phyloP scores from a whole-genome alignment of 2,797 vertebrate species.

The Acanthopagrus latus region DNA sequence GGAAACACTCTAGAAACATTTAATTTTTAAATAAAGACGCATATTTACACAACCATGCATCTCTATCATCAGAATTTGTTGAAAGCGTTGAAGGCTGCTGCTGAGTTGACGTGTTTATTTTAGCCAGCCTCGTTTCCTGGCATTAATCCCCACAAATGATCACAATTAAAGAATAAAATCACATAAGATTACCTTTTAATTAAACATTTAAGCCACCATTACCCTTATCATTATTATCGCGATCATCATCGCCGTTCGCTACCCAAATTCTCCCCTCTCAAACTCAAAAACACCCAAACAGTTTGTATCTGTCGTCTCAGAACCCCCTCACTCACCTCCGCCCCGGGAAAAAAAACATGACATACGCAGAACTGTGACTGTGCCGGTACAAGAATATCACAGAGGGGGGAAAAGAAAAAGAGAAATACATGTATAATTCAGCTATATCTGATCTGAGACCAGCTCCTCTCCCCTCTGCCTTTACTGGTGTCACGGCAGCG shows the following conservation, averaged over 20 bases:
- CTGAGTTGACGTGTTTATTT: conserved; percentile 49
- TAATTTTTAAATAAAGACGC: conserved; percentile 29
- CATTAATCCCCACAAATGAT: conserved; percentile 37
- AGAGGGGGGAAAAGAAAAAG: conserved; percentile 60
- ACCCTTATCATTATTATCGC: neutral
- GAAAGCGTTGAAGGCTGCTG: conserved; percentile 36
- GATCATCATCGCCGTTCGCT: neutral
- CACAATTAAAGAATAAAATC: conserved; percentile 39
- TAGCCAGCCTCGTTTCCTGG: conserved; percentile 39
- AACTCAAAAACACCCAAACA: conserved; percentile 44
- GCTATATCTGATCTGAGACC: conserved; percentile 84
- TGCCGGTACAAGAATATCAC: conserved; percentile 73
- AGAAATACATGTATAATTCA: conserved; percentile 81
- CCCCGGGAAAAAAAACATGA: conserved; percentile 62
- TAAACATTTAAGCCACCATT: conserved; percentile 39
- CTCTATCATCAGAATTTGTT: conserved; percentile 11
- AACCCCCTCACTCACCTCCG: conserved; percentile 45
- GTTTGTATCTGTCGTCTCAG: conserved; percentile 42
- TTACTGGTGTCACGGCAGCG: conserved; percentile 83
- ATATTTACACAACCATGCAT: conserved; percentile 12
- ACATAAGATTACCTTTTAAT: conserved; percentile 43
- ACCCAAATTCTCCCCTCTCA: conserved; percentile 33
- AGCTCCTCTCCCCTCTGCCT: conserved; percentile 82
- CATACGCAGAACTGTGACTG: conserved; percentile 70
- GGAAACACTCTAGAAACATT: conserved; percentile 5